These are phyloP conservation scores for Mactromeris polynyma DNA, from an alignment of 2,888 invertebrate species.

Conservation along the genomic window DNA sequence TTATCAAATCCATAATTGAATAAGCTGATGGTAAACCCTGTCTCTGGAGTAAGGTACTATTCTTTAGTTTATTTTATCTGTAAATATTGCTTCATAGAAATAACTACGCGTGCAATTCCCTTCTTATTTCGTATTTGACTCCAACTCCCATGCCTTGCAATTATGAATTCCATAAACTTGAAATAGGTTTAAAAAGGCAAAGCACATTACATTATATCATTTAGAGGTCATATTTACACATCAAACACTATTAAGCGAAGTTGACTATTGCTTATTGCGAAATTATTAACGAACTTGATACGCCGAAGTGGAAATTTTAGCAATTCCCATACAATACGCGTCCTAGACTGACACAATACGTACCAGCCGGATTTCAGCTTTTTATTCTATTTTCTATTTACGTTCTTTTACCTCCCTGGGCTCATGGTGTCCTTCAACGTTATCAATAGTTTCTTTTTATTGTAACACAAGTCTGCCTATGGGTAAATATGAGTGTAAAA, in stretches of 20 bases:
- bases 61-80: no score
- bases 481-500: conserved; percentile 27
- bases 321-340: background rate
- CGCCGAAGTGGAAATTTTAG: background rate
- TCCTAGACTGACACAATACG: background rate
- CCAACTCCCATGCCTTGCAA: background rate
- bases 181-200: background rate
- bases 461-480: background rate
- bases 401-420: conserved; percentile 4
- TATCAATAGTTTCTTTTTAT: conserved; percentile 21
- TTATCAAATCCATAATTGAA: no score
- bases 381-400: conserved; percentile 19
- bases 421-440: conserved; percentile 6
- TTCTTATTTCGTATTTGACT: background rate
- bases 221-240: background rate
- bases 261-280: background rate
- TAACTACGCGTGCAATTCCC: no score
- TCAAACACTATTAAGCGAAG: background rate
- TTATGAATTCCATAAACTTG: background rate
- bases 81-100: no score
- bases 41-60: no score
- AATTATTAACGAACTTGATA: background rate
- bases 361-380: background rate
- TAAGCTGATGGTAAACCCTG: no score
- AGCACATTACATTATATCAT: background rate